Conservation (phyloP, 2,888 invertebrate species). For the Osmoderma eremita region DNA sequence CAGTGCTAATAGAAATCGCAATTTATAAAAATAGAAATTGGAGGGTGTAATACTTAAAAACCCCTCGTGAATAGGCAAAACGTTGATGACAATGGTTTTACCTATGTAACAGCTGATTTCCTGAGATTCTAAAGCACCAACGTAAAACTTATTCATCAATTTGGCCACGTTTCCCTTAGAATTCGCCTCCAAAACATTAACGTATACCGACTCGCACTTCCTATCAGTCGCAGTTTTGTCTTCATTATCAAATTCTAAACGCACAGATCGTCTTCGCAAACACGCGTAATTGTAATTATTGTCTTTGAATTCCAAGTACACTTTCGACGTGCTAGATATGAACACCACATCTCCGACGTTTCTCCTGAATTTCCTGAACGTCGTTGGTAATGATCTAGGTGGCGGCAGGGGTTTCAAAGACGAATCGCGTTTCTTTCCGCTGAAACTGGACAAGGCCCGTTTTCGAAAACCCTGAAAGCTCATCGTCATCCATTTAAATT, state of each 20-base stretch:
- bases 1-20: background rate
- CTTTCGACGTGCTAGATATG: conserved; percentile 68
- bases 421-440: conserved; percentile 31
- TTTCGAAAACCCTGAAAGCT: conserved; percentile 31
- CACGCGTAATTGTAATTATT: conserved; percentile 39
- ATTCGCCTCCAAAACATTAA: conserved; percentile 46
- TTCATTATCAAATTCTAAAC: background rate
- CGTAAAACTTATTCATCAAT: conserved; percentile 56
- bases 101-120: conserved; percentile 61
- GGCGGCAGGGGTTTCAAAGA: conserved; percentile 52
- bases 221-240: conserved; percentile 1
- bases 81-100: conserved; percentile 43
- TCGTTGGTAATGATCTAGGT: conserved; percentile 64
- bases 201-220: conserved; percentile 25
- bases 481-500: conserved; percentile 35
- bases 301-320: conserved; percentile 63
- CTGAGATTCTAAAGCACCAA: conserved; percentile 59
- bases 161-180: conserved; percentile 54
- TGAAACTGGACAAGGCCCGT: conserved; percentile 34
- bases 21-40: no score
- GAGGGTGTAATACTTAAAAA: background rate
- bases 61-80: conserved; percentile 10
- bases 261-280: conserved; percentile 13
- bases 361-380: conserved; percentile 67
- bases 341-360: conserved; percentile 72